Evolutionary conservation across 2,888 invertebrate species (phyloP).

Genomic region (Stenichneumon culpator): DNA sequence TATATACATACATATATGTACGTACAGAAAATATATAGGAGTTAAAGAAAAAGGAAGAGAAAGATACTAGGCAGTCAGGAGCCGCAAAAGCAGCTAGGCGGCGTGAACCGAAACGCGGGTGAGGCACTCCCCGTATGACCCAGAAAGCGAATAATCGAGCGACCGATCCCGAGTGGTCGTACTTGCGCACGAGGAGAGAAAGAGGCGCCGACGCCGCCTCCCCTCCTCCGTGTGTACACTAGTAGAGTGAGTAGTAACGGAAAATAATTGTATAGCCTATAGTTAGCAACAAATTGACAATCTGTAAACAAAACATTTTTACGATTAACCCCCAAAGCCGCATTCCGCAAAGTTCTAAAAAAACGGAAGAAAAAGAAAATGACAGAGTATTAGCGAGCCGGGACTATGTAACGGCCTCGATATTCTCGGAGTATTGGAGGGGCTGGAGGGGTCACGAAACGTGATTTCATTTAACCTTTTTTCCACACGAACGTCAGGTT

Average conservation of each 20-base stretch:
- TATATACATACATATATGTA: neutral
- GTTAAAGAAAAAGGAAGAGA: neutral
- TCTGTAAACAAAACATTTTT: neutral
- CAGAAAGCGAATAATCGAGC: conserved; percentile 70
- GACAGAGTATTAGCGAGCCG: neutral
- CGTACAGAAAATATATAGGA: neutral
- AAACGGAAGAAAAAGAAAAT: neutral
- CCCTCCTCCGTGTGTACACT: conserved; percentile 46
- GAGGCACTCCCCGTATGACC: conserved; percentile 70
- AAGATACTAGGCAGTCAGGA: conserved; percentile 46
- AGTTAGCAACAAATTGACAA: conserved; percentile 41
- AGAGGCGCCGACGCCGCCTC: conserved; percentile 58
- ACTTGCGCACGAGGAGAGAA: conserved; percentile 63
- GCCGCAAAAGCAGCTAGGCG: conserved; percentile 62
- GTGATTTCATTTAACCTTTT: conserved; percentile 29
- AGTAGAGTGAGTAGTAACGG: conserved; percentile 38
- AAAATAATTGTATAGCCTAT: neutral
- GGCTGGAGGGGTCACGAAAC: conserved; percentile 16
- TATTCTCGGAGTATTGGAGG: neutral
- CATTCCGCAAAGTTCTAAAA: no score
- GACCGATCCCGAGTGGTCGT: conserved; percentile 63
- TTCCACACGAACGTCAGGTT: conserved; percentile 49
- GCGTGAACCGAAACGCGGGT: conserved; percentile 68
- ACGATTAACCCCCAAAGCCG: neutral
- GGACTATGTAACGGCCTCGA: neutral